Evolutionary conservation across 1,140 invertebrate species (phyloP).

Genomic region (Tetramorium simillimum): DNA sequence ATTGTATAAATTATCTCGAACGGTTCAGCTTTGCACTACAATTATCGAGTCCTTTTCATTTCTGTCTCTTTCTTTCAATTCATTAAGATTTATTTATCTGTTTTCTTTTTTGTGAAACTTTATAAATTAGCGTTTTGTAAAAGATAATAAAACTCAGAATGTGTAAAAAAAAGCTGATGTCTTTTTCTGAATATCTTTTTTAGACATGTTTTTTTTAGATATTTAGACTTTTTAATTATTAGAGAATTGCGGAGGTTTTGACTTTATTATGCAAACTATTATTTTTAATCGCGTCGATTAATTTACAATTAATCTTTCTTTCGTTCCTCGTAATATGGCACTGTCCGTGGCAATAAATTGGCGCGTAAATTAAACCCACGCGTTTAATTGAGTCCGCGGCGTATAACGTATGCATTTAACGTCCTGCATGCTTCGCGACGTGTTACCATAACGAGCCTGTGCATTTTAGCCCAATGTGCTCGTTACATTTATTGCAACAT

Average conservation of each 20-base stretch:
- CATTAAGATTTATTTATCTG: not conserved
- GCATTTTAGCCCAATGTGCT: not conserved
- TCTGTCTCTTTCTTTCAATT: not conserved
- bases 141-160: not conserved
- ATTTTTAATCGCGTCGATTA: not conserved
- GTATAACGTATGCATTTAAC: not conserved
- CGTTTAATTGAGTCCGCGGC: not conserved
- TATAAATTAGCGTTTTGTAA: not conserved
- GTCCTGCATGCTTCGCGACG: not conserved
- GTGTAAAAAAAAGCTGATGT: not conserved
- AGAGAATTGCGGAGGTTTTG: not conserved
- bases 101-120: not conserved
- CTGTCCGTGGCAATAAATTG: slow-evolving; percentile 20
- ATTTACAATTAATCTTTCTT: slow-evolving; percentile 13
- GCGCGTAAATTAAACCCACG: slow-evolving; percentile 12
- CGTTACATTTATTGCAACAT: slow-evolving; percentile 9
- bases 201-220: not conserved
- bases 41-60: not conserved
- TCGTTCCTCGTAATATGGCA: not conserved
- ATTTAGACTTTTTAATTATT: not conserved
- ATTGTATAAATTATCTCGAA: not conserved
- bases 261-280: not conserved
- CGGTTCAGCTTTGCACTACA: not conserved
- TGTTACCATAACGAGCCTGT: slow-evolving; percentile 37
- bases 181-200: not conserved